Base-by-base conservation (phyloP, 2,113 vertebrate species). In the Campylomormyrus tamandua region DNA sequence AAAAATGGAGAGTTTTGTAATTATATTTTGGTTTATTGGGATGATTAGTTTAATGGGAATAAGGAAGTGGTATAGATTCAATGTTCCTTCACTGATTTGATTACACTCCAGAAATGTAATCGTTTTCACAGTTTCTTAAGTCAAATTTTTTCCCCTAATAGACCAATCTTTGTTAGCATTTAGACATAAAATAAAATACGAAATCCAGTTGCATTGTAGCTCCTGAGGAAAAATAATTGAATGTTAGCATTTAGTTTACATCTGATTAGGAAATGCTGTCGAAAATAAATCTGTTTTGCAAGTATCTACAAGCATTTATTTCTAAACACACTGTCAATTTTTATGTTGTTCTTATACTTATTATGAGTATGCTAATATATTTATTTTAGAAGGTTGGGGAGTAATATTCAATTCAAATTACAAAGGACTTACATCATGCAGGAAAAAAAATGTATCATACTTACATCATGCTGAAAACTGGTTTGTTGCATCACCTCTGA, bases 51-150 rank as follows among this genome's bases (percentile, higher is more conserved):
- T 87, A 87, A 87, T 74, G 13, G 46, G 53, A 74, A 15, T n/a
- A 56, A 39, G 39, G 56, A 70, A 74, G 45, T 10, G 46, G 27
- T 90, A 48, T 58, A 90, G 56, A 90, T 90, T 89, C 90, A 90
- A 90, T 91, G 86, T 90, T 83, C 19, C 88, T 80, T 80, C 15
- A 39, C 74, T 42, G 74, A 92, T 92, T 92, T 92, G 83, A 90
- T 91, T 91, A 90, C 53, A 90, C 88, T 92, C 85, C 45, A 52
- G 91, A 87, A 87, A 88, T 91, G 66, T 83, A 90, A 90, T 92
- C 48, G 91, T 92, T 84, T 90, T 49, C 74, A 53, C 77, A 42
- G 53, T 88, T 53, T 50, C 87, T 90, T 45, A 35, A 85, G 87
- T 89, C 31, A 89, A 46, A 80, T 31, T 89, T 89, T 92, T 92